Base-by-base conservation (phyloP, 2,113 vertebrate genomes). In the Delphinapterus leucas region DNA sequence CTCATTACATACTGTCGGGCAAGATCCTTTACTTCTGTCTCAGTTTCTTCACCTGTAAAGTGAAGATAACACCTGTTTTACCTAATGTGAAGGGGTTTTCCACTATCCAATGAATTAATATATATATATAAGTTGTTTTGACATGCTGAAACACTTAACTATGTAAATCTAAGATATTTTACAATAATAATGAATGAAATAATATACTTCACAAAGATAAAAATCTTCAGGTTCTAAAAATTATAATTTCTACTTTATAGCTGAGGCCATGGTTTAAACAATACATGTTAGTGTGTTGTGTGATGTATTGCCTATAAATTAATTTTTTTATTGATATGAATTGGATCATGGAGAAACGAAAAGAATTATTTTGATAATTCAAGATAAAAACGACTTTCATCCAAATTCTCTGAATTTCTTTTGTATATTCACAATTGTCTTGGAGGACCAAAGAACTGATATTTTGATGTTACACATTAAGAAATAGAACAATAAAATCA, bases 351-450 rank as follows among this genome's bases (percentile, higher is more conserved):
- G 47, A 89, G 17, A 95, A 93, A 47, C 73, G 20, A 92, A 92
- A 82, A 41, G 7, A 80, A 49, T n/a, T 88, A 76, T 92, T 97
- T 94, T 94, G 49, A 67, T 82, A 77, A 92, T 85, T 86, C 17
- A 61, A 63, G 44, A 77, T 87, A 73, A 73, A 92, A 93, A 68
- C 1, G 38, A 28, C 38, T 91, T 70, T 10, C 12, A 28, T 55
- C 9, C 25, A 82, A 91, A 88, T 70, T 96, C 28, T 76, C 49
- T 36, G 93, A 5, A 80, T 76, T 91, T 77, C 55, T 71, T 73
- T 65, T 82, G 28, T 87, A 20, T 26, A 38, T 76, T 70, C 86
- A 28, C 84, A 96, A 65, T 44, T 95, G 26, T 65, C 28, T 82
- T 63, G 55, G 67, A 81, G 25, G 11, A 81, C 4, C 20, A 93